Evolutionary conservation across 2,113 vertebrate genomes (phyloP), one percentile per base, ranked within the genome.

Genomic region (Dendrocopos noguchii): DNA sequence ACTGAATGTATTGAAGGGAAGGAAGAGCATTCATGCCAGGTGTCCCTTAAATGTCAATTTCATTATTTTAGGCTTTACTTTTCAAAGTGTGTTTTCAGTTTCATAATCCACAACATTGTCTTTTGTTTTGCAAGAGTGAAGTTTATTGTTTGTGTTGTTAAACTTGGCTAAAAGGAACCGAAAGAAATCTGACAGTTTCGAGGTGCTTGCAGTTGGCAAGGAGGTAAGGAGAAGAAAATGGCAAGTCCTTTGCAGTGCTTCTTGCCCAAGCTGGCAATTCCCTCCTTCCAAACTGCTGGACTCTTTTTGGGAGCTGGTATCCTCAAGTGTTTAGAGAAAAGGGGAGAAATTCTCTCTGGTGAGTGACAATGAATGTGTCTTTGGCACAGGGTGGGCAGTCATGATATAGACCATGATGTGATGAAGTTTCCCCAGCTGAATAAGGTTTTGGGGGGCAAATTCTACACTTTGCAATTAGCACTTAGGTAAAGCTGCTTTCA

Each of bases 361-460:
- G 31, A 84, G 25, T 10, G 27, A 33, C 17, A 63, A 55, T 15
- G 42, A 50, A 7, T 29, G 12, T 39, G 15, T 75, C 19, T 64
- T 59, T 60, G 59, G 22, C 10, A 67, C 82, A 90, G 33, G 16
- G 2, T 2, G 1, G 20, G 21, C 15, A 72, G 11, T 72, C 53
- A 39, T 59, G 42, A 28, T 50, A 52, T 12, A 85, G 60, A 68
- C 3, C 33, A 28, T 10, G 3, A 31, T 39, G 46, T 33, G 56
- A 65, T 74, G 10, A 72, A 68, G 7, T 56, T 87, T 87, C 84
- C 70, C 36, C 27, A 14, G 21, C 15, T 67, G 9, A 64, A 3
- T 57, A 79, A 17, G 4, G 2, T 52, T 61, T 55, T 0, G 0
- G 4, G 3, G 7, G 7, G 16, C 4, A 67, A 56, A 42, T 29